These are phyloP conservation scores for Apocrypta bakeri DNA, from an alignment of 1,140 invertebrate species.

Conservation along the genomic window DNA sequence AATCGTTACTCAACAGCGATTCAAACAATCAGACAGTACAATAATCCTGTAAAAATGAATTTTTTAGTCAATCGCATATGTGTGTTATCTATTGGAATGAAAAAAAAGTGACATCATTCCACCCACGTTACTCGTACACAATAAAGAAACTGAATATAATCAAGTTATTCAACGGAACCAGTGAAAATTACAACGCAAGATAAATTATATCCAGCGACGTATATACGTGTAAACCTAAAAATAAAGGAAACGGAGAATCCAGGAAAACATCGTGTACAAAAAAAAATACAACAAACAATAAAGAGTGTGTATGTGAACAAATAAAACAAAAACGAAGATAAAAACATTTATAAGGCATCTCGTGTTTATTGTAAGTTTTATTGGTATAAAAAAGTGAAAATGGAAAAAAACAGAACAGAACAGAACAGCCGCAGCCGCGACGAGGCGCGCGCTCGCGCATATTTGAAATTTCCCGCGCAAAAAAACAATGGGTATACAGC, in stretches of 20 bases:
- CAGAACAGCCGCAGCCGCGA: slow-evolving; percentile 18
- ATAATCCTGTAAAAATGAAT: slow-evolving; percentile 47
- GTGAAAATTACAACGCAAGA: slow-evolving; percentile 6
- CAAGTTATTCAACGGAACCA: no score
- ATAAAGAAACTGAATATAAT: no score
- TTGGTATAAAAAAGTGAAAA: slow-evolving; percentile 54
- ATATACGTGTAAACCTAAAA: background rate
- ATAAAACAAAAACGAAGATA: slow-evolving; percentile 43
- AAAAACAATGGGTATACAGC: background rate
- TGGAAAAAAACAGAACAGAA: slow-evolving; percentile 48
- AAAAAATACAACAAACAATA: background rate
- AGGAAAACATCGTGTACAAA: background rate
- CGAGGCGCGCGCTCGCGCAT: slow-evolving; percentile 26
- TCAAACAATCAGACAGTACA: slow-evolving; percentile 17
- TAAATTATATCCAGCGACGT: background rate
- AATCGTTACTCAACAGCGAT: slow-evolving; percentile 10
- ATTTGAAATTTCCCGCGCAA: slow-evolving; percentile 8
- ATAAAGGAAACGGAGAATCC: background rate
- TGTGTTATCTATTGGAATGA: no score
- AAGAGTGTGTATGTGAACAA: background rate
- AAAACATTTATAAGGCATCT: slow-evolving; percentile 53
- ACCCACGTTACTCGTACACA: no score
- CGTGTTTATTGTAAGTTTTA: slow-evolving; percentile 53
- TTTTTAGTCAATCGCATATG: background rate
- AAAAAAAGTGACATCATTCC: no score